These are phyloP conservation scores for Lepas anatifera DNA, from an alignment of 2,888 invertebrate genomes.

Conservation along the genomic window DNA sequence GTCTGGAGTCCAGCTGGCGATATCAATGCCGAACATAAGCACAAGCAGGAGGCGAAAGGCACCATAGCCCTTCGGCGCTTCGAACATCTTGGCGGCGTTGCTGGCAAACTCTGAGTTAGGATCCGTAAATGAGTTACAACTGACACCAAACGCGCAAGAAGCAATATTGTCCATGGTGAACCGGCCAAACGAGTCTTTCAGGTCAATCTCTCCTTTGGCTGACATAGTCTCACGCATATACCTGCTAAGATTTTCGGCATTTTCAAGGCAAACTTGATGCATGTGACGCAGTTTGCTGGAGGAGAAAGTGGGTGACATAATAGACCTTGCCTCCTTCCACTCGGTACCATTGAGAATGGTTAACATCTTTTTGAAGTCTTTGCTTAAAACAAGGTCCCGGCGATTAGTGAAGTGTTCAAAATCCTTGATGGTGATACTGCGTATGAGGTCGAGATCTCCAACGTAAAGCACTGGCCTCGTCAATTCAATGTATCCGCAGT, in stretches of 20 bases:
- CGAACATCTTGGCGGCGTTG: background rate
- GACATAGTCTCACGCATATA: background rate
- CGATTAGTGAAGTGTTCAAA: background rate
- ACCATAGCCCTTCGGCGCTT: too few species aligned
- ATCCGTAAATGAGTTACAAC: background rate
- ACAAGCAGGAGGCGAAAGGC: too few species aligned
- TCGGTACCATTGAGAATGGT: background rate
- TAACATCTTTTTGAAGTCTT: background rate
- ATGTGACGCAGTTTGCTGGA: background rate
- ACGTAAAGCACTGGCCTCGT: background rate
- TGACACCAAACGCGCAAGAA: slow-evolving; percentile 2
- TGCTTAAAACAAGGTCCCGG: too few species aligned
- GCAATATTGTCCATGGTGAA: slow-evolving; percentile 12
- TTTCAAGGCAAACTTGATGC: background rate
- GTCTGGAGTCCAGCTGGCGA: background rate
- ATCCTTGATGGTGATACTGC: background rate
- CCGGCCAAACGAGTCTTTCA: background rate
- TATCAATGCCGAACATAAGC: too few species aligned
- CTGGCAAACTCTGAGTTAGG: background rate
- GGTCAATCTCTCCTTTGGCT: background rate
- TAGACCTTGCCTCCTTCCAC: background rate
- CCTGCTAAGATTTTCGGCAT: background rate
- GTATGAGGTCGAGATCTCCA: background rate
- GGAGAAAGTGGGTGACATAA: background rate
- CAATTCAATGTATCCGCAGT: background rate